Percentiles rank a stretch among this genome's conserved stretches.
Conservation (phyloP, 2,797 vertebrate genomes). For the Pangasius djambal region DNA sequence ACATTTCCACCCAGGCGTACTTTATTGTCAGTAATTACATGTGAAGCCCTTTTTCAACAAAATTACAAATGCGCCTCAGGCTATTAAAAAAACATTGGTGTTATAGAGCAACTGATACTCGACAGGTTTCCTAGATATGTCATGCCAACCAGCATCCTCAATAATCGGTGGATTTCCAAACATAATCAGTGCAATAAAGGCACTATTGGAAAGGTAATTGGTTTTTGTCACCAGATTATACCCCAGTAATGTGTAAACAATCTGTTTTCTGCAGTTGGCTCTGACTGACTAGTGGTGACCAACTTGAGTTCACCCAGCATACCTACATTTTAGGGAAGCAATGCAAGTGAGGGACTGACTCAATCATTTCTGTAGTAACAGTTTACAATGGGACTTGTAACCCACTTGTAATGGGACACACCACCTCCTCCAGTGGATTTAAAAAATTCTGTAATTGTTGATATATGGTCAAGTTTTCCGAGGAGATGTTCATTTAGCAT, state of each 20-base stretch:
- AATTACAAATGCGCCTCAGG: not conserved
- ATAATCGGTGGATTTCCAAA: not conserved
- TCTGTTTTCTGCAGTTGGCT: not conserved
- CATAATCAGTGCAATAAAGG: not conserved
- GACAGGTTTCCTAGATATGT: not conserved
- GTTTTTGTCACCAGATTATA: not conserved
- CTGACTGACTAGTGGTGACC: not conserved
- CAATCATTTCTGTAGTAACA: not conserved
- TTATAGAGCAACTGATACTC: not conserved
- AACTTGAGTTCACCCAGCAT: not conserved
- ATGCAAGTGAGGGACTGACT: not conserved
- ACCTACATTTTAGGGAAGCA: not conserved
- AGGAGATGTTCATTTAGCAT: not conserved
- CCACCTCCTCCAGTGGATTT: not conserved
- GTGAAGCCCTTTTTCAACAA: not conserved
- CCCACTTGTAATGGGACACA: not conserved
- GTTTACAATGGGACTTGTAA: not conserved
- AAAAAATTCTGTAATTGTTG: not conserved
- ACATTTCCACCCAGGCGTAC: not conserved
- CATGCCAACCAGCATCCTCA: not conserved
- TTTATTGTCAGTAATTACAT: not conserved
- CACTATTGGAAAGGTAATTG: not conserved
- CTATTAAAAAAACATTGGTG: not conserved
- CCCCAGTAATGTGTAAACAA: not conserved
- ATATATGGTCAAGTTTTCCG: not conserved